A percentile compares a stretch with the other conserved stretches of the same genome.
Conservation (phyloP, 2,797 vertebrate species). For the Myotis pilosus region DNA sequence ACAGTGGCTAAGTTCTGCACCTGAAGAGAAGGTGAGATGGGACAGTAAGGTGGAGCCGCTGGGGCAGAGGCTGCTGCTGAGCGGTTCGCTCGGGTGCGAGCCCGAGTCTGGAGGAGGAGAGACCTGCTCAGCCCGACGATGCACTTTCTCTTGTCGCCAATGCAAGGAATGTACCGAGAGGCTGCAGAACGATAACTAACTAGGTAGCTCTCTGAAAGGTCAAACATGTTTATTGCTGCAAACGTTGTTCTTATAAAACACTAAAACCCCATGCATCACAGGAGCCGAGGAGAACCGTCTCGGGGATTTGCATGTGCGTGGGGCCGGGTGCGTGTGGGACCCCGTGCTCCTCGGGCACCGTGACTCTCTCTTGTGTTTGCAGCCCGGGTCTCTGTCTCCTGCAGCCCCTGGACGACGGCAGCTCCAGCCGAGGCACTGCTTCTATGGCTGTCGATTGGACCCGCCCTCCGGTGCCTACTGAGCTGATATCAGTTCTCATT, state of each 20-base stretch:
- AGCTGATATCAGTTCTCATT: conserved; percentile 99
- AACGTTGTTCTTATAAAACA: neutral
- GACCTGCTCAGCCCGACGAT: conserved; percentile 10
- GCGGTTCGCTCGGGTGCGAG: accelerated
- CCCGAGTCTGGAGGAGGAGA: neutral
- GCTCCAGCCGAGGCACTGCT: conserved; percentile 65
- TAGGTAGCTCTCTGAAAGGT: neutral
- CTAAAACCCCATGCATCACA: neutral
- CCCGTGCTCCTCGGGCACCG: neutral
- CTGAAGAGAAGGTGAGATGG: conserved; percentile 92
- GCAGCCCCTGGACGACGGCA: conserved; percentile 54
- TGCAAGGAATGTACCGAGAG: neutral
- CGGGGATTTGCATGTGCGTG: neutral
- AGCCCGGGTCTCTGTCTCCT: conserved; percentile 62
- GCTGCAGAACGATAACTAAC: neutral
- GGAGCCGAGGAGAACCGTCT: neutral
- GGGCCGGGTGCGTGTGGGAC: neutral
- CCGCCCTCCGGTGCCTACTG: conserved; percentile 99
- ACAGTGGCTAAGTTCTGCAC: conserved; percentile 99
- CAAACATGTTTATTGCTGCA: neutral
- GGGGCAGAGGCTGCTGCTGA: conserved; percentile 33
- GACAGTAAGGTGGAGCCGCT: conserved; percentile 72
- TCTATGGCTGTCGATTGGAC: conserved; percentile 83
- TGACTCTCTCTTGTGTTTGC: conserved; percentile 69
- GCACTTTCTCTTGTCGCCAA: neutral